Evolutionary conservation across 2,797 vertebrate species (phyloP), one percentile per base, ranked within the genome.

Genomic region (Sus cebifrons): DNA sequence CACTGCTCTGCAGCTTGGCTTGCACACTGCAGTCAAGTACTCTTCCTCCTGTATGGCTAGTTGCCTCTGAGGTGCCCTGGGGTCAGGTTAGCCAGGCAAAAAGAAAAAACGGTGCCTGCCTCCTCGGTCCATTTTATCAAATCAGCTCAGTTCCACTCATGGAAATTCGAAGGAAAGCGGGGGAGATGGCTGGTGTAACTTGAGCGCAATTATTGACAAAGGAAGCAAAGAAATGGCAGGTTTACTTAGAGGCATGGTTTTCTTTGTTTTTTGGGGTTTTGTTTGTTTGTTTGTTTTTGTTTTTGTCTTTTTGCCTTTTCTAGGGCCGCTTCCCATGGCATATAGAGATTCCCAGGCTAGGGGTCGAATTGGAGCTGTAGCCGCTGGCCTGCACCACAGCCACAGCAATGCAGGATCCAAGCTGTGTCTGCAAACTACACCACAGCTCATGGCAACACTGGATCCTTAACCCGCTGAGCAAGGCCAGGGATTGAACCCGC

Each of bases 141-240:
- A 65, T 64, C 74, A 78, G 56, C 65, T 93, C 84, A 77, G 62
- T 71, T n/a, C 93, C 88, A 85, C 21, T 60, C 20, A 17, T 23
- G 65, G 79, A 95, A 87, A 79, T 32, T 17, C 20, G 3, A 90
- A n/a, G 32, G 36, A 93, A 62, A 81, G 36, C 0, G 14, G 49
- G 7, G 21, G 20, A 73, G 32, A 84, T 71, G 56, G 78, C 25
- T 73, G 54, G 52, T 44, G 78, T 12, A 67, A 68, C 74, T 18
- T 29, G 54, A 36, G 62, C 52, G 17, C 74, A 15, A 65, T 64
- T 86, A 95, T 94, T 96, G 96, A 65, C 56, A 81, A 92, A 95
- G 36, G 71, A 93, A 95, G 91, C 88, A 77, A 94, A 92, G 92
- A 67, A 82, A 84, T 44, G 36, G 73, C 49, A 56, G 75, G 56